These are phyloP conservation scores for Hermaeophaga mercurialis DNA, from an alignment of 2,888 invertebrate genomes.

Conservation along the genomic window DNA sequence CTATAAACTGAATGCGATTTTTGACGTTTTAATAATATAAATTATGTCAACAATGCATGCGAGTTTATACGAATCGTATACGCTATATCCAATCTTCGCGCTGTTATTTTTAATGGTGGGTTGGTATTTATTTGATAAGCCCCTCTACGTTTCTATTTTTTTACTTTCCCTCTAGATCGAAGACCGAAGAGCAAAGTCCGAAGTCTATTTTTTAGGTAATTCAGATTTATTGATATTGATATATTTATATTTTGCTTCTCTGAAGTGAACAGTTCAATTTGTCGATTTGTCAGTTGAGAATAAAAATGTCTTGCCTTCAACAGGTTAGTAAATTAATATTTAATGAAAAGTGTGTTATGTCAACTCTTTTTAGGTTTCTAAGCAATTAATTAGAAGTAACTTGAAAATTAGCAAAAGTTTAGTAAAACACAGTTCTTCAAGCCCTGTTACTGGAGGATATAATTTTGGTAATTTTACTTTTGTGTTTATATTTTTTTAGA, in stretches of 20 bases:
- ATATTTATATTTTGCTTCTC: neutral
- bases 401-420: slow-evolving; percentile 26
- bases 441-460: slow-evolving; percentile 39
- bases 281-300: neutral
- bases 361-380: slow-evolving; percentile 31
- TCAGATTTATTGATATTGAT: neutral
- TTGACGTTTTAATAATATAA: no score
- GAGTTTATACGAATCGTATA: no score
- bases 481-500: neutral
- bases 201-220: neutral
- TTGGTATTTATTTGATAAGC: no score
- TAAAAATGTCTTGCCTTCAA: slow-evolving; percentile 26
- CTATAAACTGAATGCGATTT: no score
- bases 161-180: no score
- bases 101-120: no score
- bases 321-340: slow-evolving; percentile 22
- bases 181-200: neutral
- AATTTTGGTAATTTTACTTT: slow-evolving; percentile 39
- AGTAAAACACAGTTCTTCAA: slow-evolving; percentile 32
- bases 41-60: no score
- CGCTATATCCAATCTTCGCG: no score
- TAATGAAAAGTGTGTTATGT: neutral
- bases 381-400: slow-evolving; percentile 28
- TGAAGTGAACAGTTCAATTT: neutral
- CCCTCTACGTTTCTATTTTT: no score